A percentile compares a stretch with the other conserved stretches of the same genome.
Evolutionary conservation across 2,113 vertebrate genomes (phyloP).

Genomic region (Pampusana beccarii): DNA sequence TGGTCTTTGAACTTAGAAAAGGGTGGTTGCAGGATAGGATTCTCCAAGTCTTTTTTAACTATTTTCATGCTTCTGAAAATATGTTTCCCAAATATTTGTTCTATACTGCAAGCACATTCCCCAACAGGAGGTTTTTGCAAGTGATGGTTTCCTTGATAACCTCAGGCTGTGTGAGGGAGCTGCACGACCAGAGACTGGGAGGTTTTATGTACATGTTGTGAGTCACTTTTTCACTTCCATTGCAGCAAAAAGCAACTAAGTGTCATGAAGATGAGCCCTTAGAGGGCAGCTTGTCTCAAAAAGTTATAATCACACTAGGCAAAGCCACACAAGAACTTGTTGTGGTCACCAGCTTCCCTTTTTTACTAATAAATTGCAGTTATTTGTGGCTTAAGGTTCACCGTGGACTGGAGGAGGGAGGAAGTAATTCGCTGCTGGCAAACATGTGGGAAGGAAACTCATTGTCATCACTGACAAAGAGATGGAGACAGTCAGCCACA

Average conservation of each 20-base stretch:
- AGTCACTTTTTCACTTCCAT: neutral
- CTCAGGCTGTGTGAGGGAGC: neutral
- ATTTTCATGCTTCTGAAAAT: neutral
- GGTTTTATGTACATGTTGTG: neutral
- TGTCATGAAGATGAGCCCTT: neutral
- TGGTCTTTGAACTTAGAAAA: neutral
- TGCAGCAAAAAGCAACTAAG: neutral
- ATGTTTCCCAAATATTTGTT: neutral
- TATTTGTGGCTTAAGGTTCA: neutral
- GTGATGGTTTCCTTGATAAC: neutral
- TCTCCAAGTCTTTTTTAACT: neutral
- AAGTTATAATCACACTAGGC: neutral
- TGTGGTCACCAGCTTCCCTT: neutral
- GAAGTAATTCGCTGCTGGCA: conserved; percentile 14
- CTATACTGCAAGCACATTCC: neutral
- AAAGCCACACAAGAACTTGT: neutral
- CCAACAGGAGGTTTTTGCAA: neutral
- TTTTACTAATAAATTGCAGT: neutral
- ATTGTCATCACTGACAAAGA: neutral
- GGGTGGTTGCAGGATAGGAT: neutral
- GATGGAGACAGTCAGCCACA: neutral
- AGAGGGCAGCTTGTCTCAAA: neutral
- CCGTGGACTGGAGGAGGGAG: neutral
- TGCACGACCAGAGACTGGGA: neutral
- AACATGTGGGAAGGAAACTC: neutral